phyloP scores from a whole-genome alignment of 2,888 invertebrate genomes.

The Drosophila mimetica region DNA sequence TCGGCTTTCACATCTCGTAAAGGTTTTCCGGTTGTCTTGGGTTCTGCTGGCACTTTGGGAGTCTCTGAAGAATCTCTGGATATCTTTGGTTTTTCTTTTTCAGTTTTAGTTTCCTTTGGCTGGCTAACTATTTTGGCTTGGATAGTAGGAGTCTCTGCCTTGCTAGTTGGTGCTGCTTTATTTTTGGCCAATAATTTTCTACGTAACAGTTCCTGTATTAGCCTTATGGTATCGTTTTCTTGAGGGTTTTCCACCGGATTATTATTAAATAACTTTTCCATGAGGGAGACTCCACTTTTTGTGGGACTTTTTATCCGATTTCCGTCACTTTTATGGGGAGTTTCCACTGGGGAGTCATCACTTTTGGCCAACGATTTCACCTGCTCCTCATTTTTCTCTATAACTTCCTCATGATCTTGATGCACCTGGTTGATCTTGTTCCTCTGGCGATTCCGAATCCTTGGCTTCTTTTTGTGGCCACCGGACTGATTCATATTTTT shows the following conservation, averaged over 20 bases:
- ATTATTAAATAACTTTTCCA: neutral
- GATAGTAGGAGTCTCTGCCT: neutral
- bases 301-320: neutral
- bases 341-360: neutral
- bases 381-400: neutral
- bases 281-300: neutral
- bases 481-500: conserved; percentile 45
- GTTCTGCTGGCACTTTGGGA: neutral
- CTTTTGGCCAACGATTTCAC: neutral
- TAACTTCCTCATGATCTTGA: neutral
- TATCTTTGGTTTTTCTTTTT: conserved; percentile 19
- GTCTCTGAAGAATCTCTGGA: neutral
- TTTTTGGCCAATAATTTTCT: conserved; percentile 64
- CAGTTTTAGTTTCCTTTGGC: conserved; percentile 9
- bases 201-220: conserved; percentile 71
- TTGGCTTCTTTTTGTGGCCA: conserved; percentile 70
- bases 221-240: conserved; percentile 45
- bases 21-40: neutral
- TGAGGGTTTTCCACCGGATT: conserved; percentile 3
- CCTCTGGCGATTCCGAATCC: conserved; percentile 76
- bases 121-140: conserved; percentile 1
- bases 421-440: conserved; percentile 73
- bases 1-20: conserved; percentile 19
- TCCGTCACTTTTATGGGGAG: neutral
- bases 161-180: neutral